phyloP scores from a whole-genome alignment of 2,113 vertebrate species.

The Myrmophylax atrothorax region DNA sequence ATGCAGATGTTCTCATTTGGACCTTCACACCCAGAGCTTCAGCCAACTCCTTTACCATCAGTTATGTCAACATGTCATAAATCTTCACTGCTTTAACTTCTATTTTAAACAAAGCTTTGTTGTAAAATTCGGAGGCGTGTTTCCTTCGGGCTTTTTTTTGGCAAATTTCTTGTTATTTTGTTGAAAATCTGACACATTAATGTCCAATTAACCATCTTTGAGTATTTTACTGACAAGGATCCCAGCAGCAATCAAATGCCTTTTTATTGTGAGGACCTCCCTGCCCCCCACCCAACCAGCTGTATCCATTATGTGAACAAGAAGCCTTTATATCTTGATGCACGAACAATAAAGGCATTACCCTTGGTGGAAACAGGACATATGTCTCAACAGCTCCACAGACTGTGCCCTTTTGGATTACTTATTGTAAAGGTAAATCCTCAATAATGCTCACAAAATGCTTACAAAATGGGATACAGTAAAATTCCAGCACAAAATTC shows the following conservation, averaged over 20 bases:
- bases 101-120: slow-evolving; percentile 77
- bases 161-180: slow-evolving; percentile 73
- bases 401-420: background rate
- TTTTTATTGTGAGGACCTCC: slow-evolving; percentile 42
- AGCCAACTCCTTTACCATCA: slow-evolving; percentile 77
- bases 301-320: slow-evolving; percentile 63
- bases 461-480: background rate
- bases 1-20: slow-evolving; percentile 83
- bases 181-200: slow-evolving; percentile 76
- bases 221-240: slow-evolving; percentile 70
- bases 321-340: slow-evolving; percentile 49
- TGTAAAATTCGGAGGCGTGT: slow-evolving; percentile 66
- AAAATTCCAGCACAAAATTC: background rate
- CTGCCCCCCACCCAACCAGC: slow-evolving; percentile 24
- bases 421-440: background rate
- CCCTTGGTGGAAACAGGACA: background rate
- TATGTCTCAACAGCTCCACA: slow-evolving; percentile 9
- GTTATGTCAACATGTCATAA: slow-evolving; percentile 85
- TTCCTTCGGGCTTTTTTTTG: slow-evolving; percentile 75
- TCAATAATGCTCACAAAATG: background rate
- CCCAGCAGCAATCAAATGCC: slow-evolving; percentile 46
- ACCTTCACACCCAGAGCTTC: slow-evolving; percentile 72
- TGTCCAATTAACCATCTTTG: slow-evolving; percentile 72
- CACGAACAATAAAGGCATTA: slow-evolving; percentile 38
- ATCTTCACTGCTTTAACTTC: slow-evolving; percentile 73